Percentiles rank a stretch among this genome's conserved stretches.
Evolutionary conservation across 2,888 invertebrate species (phyloP).

Genomic region (Ormia ochracea): DNA sequence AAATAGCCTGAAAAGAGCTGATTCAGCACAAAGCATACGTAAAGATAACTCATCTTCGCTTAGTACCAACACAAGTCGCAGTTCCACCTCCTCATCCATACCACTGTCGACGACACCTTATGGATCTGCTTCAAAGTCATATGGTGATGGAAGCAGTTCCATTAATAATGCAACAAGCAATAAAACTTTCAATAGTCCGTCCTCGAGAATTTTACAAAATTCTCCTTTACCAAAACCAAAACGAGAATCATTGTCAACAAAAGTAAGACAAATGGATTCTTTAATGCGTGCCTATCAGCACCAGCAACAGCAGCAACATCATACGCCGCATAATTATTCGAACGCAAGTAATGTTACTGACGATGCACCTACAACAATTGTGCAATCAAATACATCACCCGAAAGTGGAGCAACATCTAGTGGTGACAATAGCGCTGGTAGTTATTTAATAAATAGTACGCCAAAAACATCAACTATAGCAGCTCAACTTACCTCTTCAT

Average conservation of each 20-base stretch:
- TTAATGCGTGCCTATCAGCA: slow-evolving; percentile 74
- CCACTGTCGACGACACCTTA: slow-evolving; percentile 74
- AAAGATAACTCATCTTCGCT: slow-evolving; percentile 71
- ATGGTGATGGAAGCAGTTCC: slow-evolving; percentile 62
- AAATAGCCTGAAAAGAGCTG: slow-evolving; percentile 78
- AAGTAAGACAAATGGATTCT: slow-evolving; percentile 78
- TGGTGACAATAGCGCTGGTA: slow-evolving; percentile 39
- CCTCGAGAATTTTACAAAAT: slow-evolving; percentile 73
- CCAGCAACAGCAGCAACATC: slow-evolving; percentile 23
- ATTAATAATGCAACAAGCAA: slow-evolving; percentile 40
- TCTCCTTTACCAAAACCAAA: slow-evolving; percentile 76
- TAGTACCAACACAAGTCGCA: slow-evolving; percentile 70
- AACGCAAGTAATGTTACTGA: slow-evolving; percentile 50
- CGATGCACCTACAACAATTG: slow-evolving; percentile 39
- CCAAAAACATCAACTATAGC: slow-evolving; percentile 67
- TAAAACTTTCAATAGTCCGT: slow-evolving; percentile 69
- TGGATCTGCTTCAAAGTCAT: slow-evolving; percentile 66
- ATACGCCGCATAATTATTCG: slow-evolving; percentile 46
- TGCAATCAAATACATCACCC: slow-evolving; percentile 25
- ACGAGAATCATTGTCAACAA: slow-evolving; percentile 79
- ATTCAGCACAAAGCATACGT: slow-evolving; percentile 78
- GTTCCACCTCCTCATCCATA: slow-evolving; percentile 76
- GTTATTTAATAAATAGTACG: slow-evolving; percentile 64
- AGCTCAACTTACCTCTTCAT: slow-evolving; percentile 70
- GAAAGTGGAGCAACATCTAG: slow-evolving; percentile 38